Evolutionary conservation across 2,888 invertebrate species (phyloP).

Genomic region (Gortyna flavago): DNA sequence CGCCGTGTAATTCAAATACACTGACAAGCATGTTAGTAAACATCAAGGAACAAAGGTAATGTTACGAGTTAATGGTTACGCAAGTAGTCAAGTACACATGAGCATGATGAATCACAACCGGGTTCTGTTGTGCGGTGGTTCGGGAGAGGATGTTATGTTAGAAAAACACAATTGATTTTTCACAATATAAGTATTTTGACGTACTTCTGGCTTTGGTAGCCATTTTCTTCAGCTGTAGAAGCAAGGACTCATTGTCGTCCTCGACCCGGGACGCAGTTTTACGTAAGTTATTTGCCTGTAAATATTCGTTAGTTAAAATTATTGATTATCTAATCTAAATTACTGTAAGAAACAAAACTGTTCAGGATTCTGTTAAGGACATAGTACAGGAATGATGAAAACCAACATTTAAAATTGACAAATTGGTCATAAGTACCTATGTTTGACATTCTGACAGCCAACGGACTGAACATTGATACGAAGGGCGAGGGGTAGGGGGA

Average conservation of each 20-base stretch:
- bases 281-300: slow-evolving; percentile 96
- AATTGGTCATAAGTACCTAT: slow-evolving; percentile 84
- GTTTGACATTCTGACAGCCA: slow-evolving; percentile 87
- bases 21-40: slow-evolving; percentile 84
- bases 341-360: slow-evolving; percentile 59
- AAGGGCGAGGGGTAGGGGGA: slow-evolving; percentile 81
- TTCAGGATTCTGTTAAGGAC: slow-evolving; percentile 60
- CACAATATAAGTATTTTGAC: slow-evolving; percentile 86
- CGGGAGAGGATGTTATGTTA: slow-evolving; percentile 71
- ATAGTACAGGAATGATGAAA: slow-evolving; percentile 63
- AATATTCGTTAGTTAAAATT: slow-evolving; percentile 86
- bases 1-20: slow-evolving; percentile 77
- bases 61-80: slow-evolving; percentile 58
- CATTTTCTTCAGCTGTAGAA: slow-evolving; percentile 98
- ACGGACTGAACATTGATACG: slow-evolving; percentile 85
- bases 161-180: slow-evolving; percentile 81
- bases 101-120: slow-evolving; percentile 71
- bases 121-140: slow-evolving; percentile 63
- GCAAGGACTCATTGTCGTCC: slow-evolving; percentile 98
- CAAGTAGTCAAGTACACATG: slow-evolving; percentile 68
- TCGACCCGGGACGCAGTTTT: slow-evolving; percentile 97
- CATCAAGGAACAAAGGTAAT: slow-evolving; percentile 67
- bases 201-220: slow-evolving; percentile 96
- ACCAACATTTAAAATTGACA: slow-evolving; percentile 71
- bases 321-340: slow-evolving; percentile 68